Evolutionary conservation across 2,888 invertebrate species (phyloP).

Genomic region (Blomia tropicalis): DNA sequence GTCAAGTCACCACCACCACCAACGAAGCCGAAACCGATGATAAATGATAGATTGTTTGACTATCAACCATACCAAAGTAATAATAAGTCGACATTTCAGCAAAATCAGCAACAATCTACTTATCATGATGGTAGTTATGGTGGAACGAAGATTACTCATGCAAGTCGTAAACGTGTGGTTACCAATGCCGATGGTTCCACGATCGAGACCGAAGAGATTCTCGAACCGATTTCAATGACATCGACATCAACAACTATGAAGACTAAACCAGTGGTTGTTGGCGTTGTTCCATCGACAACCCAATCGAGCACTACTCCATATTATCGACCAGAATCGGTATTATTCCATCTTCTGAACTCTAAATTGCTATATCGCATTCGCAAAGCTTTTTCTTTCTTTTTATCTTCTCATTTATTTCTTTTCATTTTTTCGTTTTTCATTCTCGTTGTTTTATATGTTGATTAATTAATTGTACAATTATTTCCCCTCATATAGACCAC

Average conservation of each 20-base stretch:
- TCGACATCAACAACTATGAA: slow-evolving; percentile 9
- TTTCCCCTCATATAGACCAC: neutral
- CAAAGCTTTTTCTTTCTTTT: slow-evolving; percentile 6
- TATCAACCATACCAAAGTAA: neutral
- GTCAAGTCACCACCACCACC: slow-evolving; percentile 25
- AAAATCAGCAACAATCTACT: neutral
- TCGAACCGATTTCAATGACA: slow-evolving; percentile 21
- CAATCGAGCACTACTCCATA: slow-evolving; percentile 5
- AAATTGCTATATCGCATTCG: neutral
- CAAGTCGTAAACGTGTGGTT: slow-evolving; percentile 25
- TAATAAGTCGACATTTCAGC: neutral
- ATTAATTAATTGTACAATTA: neutral
- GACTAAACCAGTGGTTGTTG: slow-evolving; percentile 24
- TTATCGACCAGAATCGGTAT: slow-evolving; percentile 22
- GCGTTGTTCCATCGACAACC: slow-evolving; percentile 20
- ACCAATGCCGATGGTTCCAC: slow-evolving; percentile 26
- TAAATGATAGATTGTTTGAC: slow-evolving; percentile 14
- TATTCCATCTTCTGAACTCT: no score
- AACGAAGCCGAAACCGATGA: slow-evolving; percentile 25
- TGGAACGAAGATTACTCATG: slow-evolving; percentile 25
- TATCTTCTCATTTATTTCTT: neutral
- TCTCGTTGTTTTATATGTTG: slow-evolving; percentile 12
- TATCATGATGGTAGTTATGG: neutral
- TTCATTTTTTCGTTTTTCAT: neutral
- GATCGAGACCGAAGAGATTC: slow-evolving; percentile 26